phyloP scores from a whole-genome alignment of 2,113 vertebrate species.

The Opisthocomus hoazin region DNA sequence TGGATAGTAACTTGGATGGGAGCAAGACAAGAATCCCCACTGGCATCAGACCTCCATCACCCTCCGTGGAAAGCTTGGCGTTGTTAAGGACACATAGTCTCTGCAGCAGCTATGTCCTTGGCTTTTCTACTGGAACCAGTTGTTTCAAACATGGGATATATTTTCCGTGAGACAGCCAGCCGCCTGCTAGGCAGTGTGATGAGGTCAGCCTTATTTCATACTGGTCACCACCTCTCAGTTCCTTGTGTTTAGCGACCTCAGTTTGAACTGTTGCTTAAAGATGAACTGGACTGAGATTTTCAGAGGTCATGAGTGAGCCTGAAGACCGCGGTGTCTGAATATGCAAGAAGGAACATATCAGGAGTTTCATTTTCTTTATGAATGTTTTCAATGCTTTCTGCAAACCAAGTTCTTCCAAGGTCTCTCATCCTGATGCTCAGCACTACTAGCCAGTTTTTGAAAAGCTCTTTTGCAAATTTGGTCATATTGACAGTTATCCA shows the following conservation, averaged over 20 bases:
- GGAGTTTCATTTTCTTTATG: neutral
- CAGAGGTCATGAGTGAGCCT: neutral
- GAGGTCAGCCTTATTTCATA: neutral
- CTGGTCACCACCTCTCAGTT: neutral
- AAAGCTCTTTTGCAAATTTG: neutral
- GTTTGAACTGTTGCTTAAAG: neutral
- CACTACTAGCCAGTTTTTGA: neutral
- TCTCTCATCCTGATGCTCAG: neutral
- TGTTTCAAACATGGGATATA: neutral
- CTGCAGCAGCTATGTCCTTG: neutral
- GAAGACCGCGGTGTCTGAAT: neutral
- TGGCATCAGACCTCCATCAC: neutral
- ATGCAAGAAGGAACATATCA: neutral
- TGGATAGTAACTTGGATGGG: neutral
- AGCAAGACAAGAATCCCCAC: neutral
- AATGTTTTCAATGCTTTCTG: neutral
- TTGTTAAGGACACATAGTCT: neutral
- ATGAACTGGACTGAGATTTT: neutral
- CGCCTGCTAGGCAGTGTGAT: neutral
- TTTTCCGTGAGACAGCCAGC: neutral
- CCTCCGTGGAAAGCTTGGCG: neutral
- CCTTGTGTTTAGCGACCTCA: neutral
- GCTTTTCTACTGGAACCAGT: neutral
- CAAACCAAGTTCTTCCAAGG: neutral
- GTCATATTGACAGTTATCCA: neutral